These are phyloP conservation scores for Papilio gigon DNA, from an alignment of 2,888 invertebrate genomes.

Conservation along the genomic window DNA sequence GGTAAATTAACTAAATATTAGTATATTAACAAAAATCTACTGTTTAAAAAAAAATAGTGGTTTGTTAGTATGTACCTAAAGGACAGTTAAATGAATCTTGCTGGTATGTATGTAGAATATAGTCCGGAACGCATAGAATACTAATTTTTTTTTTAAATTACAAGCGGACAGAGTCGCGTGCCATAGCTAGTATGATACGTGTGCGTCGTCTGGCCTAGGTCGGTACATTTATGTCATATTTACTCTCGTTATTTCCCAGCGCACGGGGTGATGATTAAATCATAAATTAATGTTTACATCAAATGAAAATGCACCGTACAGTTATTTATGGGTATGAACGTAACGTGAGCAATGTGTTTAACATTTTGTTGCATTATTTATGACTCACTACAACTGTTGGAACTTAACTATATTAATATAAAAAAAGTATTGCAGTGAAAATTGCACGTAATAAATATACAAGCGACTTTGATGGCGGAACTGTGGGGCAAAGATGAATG, in stretches of 20 bases:
- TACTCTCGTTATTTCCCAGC: constrained; percentile 36
- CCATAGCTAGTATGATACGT: too few relatives aligned
- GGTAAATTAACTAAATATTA: too few relatives aligned
- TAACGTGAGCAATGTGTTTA: constrained; percentile 36
- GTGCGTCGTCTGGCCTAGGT: background rate
- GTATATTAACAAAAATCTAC: too few relatives aligned
- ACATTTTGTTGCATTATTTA: constrained; percentile 38
- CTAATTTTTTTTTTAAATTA: too few relatives aligned
- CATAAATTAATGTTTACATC: constrained; percentile 41
- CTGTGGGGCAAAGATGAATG: constrained; percentile 1
- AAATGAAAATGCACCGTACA: constrained; percentile 41
- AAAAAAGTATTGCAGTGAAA: constrained; percentile 15
- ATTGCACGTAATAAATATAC: constrained; percentile 1
- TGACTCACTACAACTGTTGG: constrained; percentile 25
- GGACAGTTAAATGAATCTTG: too few relatives aligned
- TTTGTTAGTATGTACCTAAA: too few relatives aligned
- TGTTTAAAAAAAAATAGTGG: too few relatives aligned
- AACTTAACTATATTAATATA: constrained; percentile 17
- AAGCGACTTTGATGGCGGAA: background rate
- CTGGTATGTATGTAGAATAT: too few relatives aligned
- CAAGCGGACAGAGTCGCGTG: too few relatives aligned
- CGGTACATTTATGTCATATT: constrained; percentile 35
- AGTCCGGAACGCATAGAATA: too few relatives aligned
- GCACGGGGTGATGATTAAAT: constrained; percentile 40
- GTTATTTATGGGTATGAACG: constrained; percentile 36